Percentiles rank a stretch among this genome's conserved stretches.
phyloP scores from a whole-genome alignment of 2,113 vertebrate species.

The Datnioides undecimradiatus region DNA sequence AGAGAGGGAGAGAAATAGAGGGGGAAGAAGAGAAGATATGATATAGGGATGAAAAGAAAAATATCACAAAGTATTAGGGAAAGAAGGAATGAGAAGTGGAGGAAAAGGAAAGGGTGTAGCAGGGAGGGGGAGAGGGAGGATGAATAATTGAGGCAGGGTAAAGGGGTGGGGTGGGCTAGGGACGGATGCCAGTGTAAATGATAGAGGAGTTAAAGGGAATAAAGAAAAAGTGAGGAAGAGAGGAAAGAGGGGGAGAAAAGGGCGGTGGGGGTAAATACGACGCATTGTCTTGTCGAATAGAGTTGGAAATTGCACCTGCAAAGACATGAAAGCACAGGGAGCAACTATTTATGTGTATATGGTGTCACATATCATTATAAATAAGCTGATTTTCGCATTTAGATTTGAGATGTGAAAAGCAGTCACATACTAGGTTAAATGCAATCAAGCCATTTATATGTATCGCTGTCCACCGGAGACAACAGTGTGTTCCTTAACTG shows the following conservation, averaged over 20 bases:
- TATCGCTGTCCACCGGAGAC: background rate
- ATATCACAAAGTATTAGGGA: background rate
- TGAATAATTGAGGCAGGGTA: constrained; percentile 18
- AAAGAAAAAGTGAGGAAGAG: background rate
- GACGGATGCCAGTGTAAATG: constrained; percentile 33
- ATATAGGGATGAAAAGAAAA: constrained; percentile 1
- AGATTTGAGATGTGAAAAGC: background rate
- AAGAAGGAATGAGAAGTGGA: background rate
- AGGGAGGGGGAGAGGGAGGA: background rate
- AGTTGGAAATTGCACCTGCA: no score
- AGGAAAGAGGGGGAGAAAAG: background rate
- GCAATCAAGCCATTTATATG: no score
- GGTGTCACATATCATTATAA: background rate
- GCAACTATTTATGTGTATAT: background rate
- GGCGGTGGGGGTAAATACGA: background rate
- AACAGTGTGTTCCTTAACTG: constrained; percentile 27
- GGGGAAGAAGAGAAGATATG: constrained; percentile 1
- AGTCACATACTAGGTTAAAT: no score
- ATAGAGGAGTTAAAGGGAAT: constrained; percentile 1
- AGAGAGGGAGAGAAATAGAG: constrained; percentile 1
- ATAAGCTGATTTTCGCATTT: background rate
- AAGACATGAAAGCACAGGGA: no score
- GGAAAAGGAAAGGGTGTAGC: background rate
- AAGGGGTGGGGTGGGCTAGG: background rate
- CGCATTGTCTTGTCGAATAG: no score